These are phyloP conservation scores for Varecia variegata DNA, from an alignment of 2,797 vertebrate species.

Conservation along the genomic window DNA sequence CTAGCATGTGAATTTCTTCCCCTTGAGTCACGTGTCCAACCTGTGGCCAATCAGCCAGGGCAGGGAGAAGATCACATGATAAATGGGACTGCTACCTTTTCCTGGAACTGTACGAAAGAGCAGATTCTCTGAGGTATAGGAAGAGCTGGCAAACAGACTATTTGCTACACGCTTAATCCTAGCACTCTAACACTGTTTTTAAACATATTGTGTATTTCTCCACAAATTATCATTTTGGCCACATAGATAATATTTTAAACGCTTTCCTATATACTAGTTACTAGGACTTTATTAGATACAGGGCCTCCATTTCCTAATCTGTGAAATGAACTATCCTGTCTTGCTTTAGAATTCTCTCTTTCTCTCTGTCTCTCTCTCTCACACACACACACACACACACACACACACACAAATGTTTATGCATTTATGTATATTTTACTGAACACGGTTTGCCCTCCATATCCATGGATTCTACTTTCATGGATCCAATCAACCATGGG, in stretches of 20 bases:
- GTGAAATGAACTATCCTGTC: background rate
- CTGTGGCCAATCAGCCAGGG: background rate
- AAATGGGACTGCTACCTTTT: background rate
- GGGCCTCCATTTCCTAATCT: background rate
- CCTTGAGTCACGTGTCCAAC: background rate
- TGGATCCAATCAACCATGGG: background rate
- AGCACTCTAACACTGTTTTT: background rate
- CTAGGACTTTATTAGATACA: background rate
- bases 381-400: background rate
- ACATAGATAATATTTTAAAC: background rate
- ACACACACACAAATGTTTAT: background rate
- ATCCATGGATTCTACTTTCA: background rate
- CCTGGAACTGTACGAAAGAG: background rate
- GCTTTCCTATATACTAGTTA: background rate
- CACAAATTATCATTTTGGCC: background rate
- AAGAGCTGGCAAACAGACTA: background rate
- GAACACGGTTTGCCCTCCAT: background rate
- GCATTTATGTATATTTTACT: background rate
- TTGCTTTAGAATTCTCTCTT: background rate
- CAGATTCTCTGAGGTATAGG: background rate
- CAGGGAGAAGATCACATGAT: background rate
- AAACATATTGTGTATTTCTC: constrained; percentile 11
- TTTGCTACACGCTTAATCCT: background rate
- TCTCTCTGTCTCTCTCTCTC: background rate
- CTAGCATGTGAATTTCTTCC: background rate